Evolutionary conservation across 1,140 invertebrate genomes (phyloP).

Genomic region (Diachasmimorpha longicaudata): DNA sequence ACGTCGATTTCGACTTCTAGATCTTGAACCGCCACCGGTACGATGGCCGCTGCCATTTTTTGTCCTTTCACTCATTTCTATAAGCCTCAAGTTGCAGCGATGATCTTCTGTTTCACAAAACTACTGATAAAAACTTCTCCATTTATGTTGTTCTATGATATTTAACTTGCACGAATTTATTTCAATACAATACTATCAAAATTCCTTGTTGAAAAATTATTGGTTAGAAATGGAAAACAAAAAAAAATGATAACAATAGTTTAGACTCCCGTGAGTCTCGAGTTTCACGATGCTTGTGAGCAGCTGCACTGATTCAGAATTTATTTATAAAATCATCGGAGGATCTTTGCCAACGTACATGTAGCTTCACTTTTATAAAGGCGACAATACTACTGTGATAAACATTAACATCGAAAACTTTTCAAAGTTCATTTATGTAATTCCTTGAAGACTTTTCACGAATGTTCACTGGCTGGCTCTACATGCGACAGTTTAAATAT

Average conservation of each 20-base stretch:
- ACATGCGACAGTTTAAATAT: not conserved
- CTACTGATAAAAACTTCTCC: not conserved
- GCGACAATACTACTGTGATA: conserved; percentile 9
- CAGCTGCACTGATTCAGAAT: conserved; percentile 51
- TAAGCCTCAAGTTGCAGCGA: not conserved
- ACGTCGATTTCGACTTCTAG: conserved; percentile 53
- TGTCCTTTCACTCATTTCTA: conserved; percentile 47
- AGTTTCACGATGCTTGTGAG: conserved; percentile 38
- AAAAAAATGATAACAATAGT: not conserved
- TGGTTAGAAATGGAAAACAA: not conserved
- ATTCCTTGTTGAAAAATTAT: not conserved
- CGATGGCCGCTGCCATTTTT: conserved; percentile 39
- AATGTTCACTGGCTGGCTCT: not conserved
- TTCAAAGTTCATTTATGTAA: not conserved
- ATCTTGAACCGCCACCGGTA: conserved; percentile 48
- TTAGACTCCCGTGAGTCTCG: conserved; percentile 30
- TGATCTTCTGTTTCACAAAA: not conserved
- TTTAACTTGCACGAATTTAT: not conserved
- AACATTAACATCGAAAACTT: not conserved
- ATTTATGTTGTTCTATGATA: not conserved
- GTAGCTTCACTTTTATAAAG: conserved; percentile 31
- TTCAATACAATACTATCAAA: not conserved
- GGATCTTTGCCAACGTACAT: conserved; percentile 46
- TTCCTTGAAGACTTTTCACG: not conserved
- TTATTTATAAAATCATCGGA: conserved; percentile 55